Evolutionary conservation across 2,113 vertebrate genomes (phyloP), one percentile per base, ranked within the genome.

Genomic region (Mesoclemmys tuberculata): DNA sequence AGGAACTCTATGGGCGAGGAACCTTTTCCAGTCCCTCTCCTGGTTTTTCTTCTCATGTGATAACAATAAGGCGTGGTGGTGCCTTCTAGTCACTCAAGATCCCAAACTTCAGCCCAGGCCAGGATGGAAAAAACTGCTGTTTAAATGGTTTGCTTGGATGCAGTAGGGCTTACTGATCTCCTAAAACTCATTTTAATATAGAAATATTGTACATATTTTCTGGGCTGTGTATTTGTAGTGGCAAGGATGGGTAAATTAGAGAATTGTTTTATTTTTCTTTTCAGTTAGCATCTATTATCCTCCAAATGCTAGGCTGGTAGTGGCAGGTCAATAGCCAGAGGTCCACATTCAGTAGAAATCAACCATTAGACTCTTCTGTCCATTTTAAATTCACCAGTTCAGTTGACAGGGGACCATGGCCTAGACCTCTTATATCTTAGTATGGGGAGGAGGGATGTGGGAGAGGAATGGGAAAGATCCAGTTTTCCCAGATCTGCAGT

Each of bases 221-320:
- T 96, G n/a, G 0, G 92, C 95, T 94, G 94, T 2, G 44, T 97
- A 97, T 97, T 97, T 95, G 87, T 94, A 96, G 95, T 97, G 94
- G 95, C 97, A 97, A 93, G 96, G 94, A 96, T 96, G 95, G 96
- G 93, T 96, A 96, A 96, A 97, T 97, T 94, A 97, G 93, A 97
- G 89, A 95, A 96, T 93, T 89, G 91, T 89, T 97, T 92, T 48
- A 84, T 2, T 80, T 80, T 87, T 44, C 93, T 96, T 97, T 96
- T 95, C 95, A 95, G 95, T 97, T 93, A 96, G 89, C 92, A 95
- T 97, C 92, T 94, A 93, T 92, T 95, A 86, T 93, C 93, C 88
- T 92, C 5, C 1, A 84, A 94, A 56, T 4, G 3, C 87, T 0
- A 2, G 87, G 95, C 93, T 97, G 95, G 90, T 95, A 95, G 92